Conservation (phyloP, 2,888 invertebrate genomes). For the Stenodema calcarata region DNA sequence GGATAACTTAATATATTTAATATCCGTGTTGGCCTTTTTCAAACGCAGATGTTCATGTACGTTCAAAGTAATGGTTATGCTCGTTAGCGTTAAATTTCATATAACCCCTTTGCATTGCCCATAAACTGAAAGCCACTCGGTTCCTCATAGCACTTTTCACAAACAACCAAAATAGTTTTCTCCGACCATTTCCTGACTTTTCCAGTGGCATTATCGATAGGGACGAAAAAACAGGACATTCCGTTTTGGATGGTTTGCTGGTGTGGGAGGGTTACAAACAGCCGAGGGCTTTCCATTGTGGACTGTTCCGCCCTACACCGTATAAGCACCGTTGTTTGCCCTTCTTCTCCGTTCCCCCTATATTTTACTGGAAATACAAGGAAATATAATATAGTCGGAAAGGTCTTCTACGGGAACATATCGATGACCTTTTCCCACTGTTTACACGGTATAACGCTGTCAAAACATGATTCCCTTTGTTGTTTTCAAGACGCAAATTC, state of each 20-base stretch:
- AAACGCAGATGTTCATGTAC: no score
- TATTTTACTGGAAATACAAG: constrained; percentile 31
- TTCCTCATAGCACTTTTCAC: no score
- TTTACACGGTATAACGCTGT: constrained; percentile 16
- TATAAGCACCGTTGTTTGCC: background rate
- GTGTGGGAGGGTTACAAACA: background rate
- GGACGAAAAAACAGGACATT: background rate
- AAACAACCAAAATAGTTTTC: constrained; percentile 3
- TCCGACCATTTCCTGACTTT: background rate
- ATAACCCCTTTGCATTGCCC: no score
- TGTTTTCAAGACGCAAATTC: background rate
- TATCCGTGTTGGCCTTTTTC: no score
- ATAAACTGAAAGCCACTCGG: no score
- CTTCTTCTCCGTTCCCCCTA: background rate
- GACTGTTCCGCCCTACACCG: background rate
- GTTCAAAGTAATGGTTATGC: no score
- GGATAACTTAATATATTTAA: no score
- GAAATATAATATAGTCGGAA: constrained; percentile 18
- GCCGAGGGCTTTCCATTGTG: constrained; percentile 5
- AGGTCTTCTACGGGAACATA: constrained; percentile 12
- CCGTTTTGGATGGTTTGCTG: background rate
- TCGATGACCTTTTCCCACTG: constrained; percentile 16
- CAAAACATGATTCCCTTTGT: background rate
- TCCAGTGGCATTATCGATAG: constrained; percentile 7
- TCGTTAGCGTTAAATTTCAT: no score